Base-by-base conservation (phyloP, 1,140 invertebrate species). In the Gryon sp. region DNA sequence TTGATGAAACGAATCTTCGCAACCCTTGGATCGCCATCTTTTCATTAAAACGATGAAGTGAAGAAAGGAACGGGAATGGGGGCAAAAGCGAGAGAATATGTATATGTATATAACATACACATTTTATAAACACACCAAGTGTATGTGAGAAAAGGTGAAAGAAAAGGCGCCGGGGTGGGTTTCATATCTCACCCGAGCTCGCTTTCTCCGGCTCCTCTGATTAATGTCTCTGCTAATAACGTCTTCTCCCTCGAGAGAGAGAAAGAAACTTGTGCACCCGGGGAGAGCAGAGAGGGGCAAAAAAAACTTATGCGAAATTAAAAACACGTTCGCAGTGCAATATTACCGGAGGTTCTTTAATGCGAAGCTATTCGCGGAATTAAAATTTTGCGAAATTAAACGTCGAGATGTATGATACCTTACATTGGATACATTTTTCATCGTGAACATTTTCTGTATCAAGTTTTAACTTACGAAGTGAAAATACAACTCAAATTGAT, bases 141-240 rank as follows among this genome's bases (percentile, higher is more conserved):
- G 66, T 28, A 28, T 62, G 50, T 50, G n/a, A n/a, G n/a, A n/a
- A n/a, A n/a, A n/a, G n/a, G n/a, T n/a, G n/a, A n/a, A n/a, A n/a
- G n/a, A n/a, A n/a, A n/a, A n/a, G n/a, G n/a, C n/a, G n/a, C n/a
- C n/a, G n/a, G n/a, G n/a, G n/a, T n/a, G 80, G 81, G 80, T 86
- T 86, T 86, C 83, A 87, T 88, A 87, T 87, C 83, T 88, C 84
- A 83, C 60, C 78, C 79, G 65, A 43, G 63, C 55, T 38, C 46
- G 72, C 59, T 66, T 65, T 75, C 46, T 62, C 57, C 53, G 45
- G 28, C 50, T 45, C 46, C 53, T 62, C 85, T 87, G 86, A 87
- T 88, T 87, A 87, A 87, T 88, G 85, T 83, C 85, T 82, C 83
- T 81, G 83, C 85, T 88, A 87, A 88, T 88, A 88, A 88, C 85